Conservation (phyloP, 2,113 vertebrate genomes). For the Boulengeromyrus knoepffleri region DNA sequence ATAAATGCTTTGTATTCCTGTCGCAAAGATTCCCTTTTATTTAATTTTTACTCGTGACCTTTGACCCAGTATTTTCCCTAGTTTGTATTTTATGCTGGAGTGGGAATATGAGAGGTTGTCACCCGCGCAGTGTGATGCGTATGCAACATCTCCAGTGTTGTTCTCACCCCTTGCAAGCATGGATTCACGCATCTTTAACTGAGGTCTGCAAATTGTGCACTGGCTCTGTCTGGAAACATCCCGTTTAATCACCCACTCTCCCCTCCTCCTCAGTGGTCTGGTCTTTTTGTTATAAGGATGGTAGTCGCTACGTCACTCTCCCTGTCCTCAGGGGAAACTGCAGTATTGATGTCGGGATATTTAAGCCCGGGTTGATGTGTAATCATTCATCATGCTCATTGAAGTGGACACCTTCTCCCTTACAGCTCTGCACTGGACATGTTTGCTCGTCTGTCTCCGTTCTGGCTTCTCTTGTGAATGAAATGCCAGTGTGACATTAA, state of each 20-base stretch:
- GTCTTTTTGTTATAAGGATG: not conserved
- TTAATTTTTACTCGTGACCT: constrained; percentile 11
- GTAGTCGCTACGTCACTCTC: too few species aligned
- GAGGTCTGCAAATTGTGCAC: not conserved
- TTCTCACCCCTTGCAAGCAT: not conserved
- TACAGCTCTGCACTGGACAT: not conserved
- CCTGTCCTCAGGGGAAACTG: not conserved
- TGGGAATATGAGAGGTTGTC: not conserved
- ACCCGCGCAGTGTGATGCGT: not conserved
- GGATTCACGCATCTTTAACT: not conserved
- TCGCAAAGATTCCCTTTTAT: constrained; percentile 5
- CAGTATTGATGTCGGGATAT: not conserved
- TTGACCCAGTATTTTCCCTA: not conserved
- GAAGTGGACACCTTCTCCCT: not conserved
- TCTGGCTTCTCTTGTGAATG: not conserved
- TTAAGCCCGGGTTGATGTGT: not conserved
- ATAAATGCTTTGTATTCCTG: not conserved
- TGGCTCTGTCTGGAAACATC: not conserved
- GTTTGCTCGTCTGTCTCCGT: not conserved
- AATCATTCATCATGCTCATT: not conserved
- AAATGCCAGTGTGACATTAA: not conserved
- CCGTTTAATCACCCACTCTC: not conserved
- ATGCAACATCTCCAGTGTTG: not conserved
- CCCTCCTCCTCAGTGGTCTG: not conserved
- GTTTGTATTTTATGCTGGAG: not conserved